Evolutionary conservation across 2,797 vertebrate species (phyloP), one percentile per base, ranked within the genome.

Genomic region (Astyanax mexicanus): DNA sequence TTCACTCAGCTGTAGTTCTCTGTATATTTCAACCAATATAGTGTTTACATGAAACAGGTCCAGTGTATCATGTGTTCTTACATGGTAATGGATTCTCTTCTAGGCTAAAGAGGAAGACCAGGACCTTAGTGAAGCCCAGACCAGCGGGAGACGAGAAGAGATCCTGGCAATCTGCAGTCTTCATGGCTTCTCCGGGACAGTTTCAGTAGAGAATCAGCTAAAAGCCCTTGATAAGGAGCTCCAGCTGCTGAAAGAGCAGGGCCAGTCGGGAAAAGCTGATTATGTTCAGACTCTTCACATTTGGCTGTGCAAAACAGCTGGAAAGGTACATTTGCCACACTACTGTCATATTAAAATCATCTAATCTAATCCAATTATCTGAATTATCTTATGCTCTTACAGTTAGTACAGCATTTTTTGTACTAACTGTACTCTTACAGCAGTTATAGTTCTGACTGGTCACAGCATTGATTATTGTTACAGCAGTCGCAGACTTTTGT

Each of bases 141-240:
- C 84, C 9, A 62, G 85, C 5, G 85, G 89, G 0, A 86, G 74
- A 47, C 88, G 88, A 75, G 90, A 94, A 2, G 91, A 93, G 78
- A 85, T 93, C 82, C 79, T 89, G 77, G 89, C 90, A 13, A 88
- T 93, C 75, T 92, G 91, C 73, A 88, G 83, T 40, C 91, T 93
- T 75, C 90, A 93, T 9, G 90, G 92, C 23, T 88, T 90, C 80
- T 49, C 42, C 3, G 85, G 87, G 38, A 83, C 57, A 0, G 88
- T 86, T 27, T 89, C 88, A 0, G 27, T 83, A 47, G 88, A 91
- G 81, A 86, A 88, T 69, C 91, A 92, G 88, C 80, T 93, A 17
- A 89, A 89, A 86, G 91, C 91, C 51, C 76, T 93, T 80, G 89
- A 92, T 73, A 80, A 81, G 65, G 92, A 93, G 82, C 87, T 83